Conservation (phyloP, 2,888 invertebrate species). For the Capitulum mitella region DNA sequence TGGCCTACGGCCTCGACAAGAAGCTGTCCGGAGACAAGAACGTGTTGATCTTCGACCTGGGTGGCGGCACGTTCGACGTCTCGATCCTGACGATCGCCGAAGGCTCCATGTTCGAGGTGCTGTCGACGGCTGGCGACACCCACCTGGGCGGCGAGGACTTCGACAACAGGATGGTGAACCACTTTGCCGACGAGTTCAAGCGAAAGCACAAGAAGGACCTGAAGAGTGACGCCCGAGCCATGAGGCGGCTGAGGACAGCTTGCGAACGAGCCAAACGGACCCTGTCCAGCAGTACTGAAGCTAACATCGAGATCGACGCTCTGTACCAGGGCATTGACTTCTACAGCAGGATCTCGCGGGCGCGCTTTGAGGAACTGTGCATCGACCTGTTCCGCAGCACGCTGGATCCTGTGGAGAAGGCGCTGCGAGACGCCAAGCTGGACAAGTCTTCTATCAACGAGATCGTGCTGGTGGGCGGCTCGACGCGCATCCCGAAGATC, state of each 20-base stretch:
- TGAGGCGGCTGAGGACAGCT: conserved; percentile 83
- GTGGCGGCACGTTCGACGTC: conserved; percentile 79
- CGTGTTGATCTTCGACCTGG: conserved; percentile 49
- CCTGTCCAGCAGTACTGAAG: conserved; percentile 75
- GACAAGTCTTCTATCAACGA: conserved; percentile 51
- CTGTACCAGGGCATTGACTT: conserved; percentile 92
- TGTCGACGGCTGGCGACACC: conserved; percentile 90
- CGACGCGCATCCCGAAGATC: conserved; percentile 61
- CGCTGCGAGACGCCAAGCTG: conserved; percentile 56
- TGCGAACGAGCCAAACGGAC: conserved; percentile 84
- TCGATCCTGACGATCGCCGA: conserved; percentile 92
- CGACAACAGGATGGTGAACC: conserved; percentile 82
- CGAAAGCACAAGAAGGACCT: conserved; percentile 87
- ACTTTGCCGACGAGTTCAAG: conserved; percentile 85
- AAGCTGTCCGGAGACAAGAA: conserved; percentile 46
- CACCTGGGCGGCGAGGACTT: conserved; percentile 90
- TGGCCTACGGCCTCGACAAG: conserved; percentile 48
- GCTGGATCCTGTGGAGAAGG: conserved; percentile 57
- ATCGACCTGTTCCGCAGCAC: conserved; percentile 56
- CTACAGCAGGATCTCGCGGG: conserved; percentile 89
- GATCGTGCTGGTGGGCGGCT: conserved; percentile 57
- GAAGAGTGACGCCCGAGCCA: conserved; percentile 75
- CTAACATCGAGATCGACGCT: conserved; percentile 90
- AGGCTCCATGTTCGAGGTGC: conserved; percentile 77
- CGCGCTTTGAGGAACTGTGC: conserved; percentile 70